Conservation (phyloP, 1,140 invertebrate species). For the Zelostemma sp. region DNA sequence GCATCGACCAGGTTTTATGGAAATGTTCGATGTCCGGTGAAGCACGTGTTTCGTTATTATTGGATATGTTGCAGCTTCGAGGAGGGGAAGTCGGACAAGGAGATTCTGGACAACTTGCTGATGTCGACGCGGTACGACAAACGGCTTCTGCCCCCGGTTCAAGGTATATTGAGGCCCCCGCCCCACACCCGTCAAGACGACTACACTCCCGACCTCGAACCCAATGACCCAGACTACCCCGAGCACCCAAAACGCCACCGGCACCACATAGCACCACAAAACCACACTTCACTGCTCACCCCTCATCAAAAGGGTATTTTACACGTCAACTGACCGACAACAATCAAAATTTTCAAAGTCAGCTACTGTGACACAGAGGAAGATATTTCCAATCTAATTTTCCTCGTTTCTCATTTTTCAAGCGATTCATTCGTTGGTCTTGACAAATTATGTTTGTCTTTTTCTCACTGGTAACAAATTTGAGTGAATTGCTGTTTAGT, state of each 20-base stretch:
- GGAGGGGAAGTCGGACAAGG: constrained; percentile 90
- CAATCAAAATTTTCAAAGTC: constrained; percentile 12
- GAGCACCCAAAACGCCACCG: constrained; percentile 66
- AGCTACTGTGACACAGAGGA: constrained; percentile 29
- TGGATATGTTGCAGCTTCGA: constrained; percentile 78
- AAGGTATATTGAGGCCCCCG: constrained; percentile 76
- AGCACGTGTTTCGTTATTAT: constrained; percentile 30
- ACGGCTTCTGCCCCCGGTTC: constrained; percentile 85
- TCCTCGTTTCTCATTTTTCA: too few species aligned
- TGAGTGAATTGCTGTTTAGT: too few species aligned
- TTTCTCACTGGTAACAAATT: background rate
- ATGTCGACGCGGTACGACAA: constrained; percentile 87
- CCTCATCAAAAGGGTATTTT: constrained; percentile 65
- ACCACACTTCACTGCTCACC: constrained; percentile 68
- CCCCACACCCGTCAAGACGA: constrained; percentile 66
- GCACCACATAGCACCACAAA: constrained; percentile 67
- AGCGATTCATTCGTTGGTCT: too few species aligned
- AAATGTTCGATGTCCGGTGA: constrained; percentile 11
- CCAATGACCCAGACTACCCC: constrained; percentile 64
- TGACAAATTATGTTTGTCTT: too few species aligned
- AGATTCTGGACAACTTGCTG: constrained; percentile 87
- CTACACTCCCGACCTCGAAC: constrained; percentile 61
- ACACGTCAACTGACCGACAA: constrained; percentile 35
- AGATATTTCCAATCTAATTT: too few species aligned
- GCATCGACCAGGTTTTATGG: constrained; percentile 6